Conservation (phyloP, 2,888 invertebrate species). For the Brachyptera risi region DNA sequence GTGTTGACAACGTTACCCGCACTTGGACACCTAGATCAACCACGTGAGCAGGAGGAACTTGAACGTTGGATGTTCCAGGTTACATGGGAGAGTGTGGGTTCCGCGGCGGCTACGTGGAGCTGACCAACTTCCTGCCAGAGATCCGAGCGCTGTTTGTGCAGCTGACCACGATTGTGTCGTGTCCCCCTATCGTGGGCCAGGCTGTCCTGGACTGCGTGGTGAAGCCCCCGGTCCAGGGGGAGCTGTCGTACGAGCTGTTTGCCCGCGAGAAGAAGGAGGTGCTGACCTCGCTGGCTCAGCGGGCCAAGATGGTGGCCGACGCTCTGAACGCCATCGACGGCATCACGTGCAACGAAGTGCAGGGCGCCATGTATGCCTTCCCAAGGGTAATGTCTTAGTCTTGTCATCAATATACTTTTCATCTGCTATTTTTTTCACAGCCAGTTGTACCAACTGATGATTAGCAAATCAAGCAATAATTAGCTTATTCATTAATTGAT, state of each 20-base stretch:
- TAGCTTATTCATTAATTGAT: too few relatives aligned
- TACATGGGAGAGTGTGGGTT: conserved; percentile 94
- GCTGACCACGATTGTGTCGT: conserved; percentile 89
- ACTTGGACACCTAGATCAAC: too few relatives aligned
- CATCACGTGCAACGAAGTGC: conserved; percentile 52
- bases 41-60: too few relatives aligned
- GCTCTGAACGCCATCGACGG: conserved; percentile 56
- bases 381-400: too few relatives aligned
- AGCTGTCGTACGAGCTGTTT: conserved; percentile 54
- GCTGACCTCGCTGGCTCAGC: conserved; percentile 49
- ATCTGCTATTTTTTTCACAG: too few relatives aligned
- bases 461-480: too few relatives aligned
- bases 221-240: conserved; percentile 68
- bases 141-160: conserved; percentile 84
- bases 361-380: conserved; percentile 64
- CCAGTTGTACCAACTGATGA: too few relatives aligned
- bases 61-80: too few relatives aligned
- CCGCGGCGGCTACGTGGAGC: conserved; percentile 94
- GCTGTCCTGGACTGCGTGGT: conserved; percentile 86
- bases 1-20: too few relatives aligned
- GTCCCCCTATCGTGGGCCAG: conserved; percentile 89
- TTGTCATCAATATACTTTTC: too few relatives aligned
- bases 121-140: conserved; percentile 77
- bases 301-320: conserved; percentile 53
- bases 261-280: conserved; percentile 50